Evolutionary conservation across 2,797 vertebrate genomes (phyloP), one percentile per base, ranked within the genome.

Genomic region (Pachyuromys duprasi): DNA sequence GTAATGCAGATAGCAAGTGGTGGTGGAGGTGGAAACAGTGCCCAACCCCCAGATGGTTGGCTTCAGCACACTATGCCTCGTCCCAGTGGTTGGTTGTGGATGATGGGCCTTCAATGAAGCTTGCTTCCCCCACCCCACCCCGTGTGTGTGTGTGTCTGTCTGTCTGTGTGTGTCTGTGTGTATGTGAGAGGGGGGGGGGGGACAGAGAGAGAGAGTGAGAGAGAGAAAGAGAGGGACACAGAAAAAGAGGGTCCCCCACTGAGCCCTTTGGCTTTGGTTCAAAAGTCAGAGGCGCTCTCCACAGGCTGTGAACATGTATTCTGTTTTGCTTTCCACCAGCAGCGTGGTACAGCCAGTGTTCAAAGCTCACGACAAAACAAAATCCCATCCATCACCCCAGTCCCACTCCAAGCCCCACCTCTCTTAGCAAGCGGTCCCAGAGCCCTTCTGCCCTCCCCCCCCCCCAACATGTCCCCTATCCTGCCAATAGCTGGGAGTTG

Each of bases 361-460:
- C 74, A 5, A 36, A 8, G 42, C 18, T 83, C 49, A 86, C 45
- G 8, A 57, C 42, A 45, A 86, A 96, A 86, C 8, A 60, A 86
- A 96, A 53, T 53, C 79, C 74, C 57, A 69, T 42, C 17, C 33
- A 12, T 72, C 42, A 72, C 65, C 72, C 53, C 36, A 93, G 94
- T 67, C 20, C 65, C 63, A 36, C n/a, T 42, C 69, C 60, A 89
- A 86, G 49, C 13, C 79, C 70, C 28, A 42, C 36, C 60, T 76
- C 83, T 53, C 42, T 28, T 45, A 82, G 78, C 57, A 70, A 76
- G 39, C 72, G 33, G 36, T 57, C 60, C 69, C n/a, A 55, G 91
- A 2, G 33, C 92, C 88, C 78, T 69, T 42, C 65, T 74, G 84
- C 26, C 93, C 69, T 57, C 3, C 1, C 39, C 17, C 28, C 49